A percentile compares a stretch with the other conserved stretches of the same genome.
Conservation (phyloP, 2,888 invertebrate species). For the Argynnis bischoffii region DNA sequence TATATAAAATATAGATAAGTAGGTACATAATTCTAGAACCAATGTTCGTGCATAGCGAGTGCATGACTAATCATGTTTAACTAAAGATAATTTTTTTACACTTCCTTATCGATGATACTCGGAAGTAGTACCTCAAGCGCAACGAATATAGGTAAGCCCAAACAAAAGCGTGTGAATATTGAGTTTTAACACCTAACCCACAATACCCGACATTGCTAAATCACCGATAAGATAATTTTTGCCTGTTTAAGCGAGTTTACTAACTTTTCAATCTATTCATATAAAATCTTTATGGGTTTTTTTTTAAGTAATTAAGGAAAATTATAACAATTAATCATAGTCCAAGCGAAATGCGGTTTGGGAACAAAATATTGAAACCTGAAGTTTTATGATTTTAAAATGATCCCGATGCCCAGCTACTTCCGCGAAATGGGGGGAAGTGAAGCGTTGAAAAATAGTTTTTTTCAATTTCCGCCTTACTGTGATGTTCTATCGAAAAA, state of each 20-base stretch:
- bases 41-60: conserved; percentile 38
- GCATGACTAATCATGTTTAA: conserved; percentile 43
- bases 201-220: conserved; percentile 52
- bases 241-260: conserved; percentile 31
- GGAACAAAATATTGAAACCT: too few relatives aligned
- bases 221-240: conserved; percentile 43
- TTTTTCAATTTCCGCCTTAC: too few relatives aligned
- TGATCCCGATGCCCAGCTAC: too few relatives aligned
- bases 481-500: too few relatives aligned
- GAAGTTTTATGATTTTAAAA: too few relatives aligned
- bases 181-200: conserved; percentile 49
- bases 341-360: too few relatives aligned
- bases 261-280: neutral
- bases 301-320: too few relatives aligned
- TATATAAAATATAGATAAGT: too few relatives aligned
- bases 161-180: conserved; percentile 61
- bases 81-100: conserved; percentile 54
- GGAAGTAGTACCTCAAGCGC: conserved; percentile 50
- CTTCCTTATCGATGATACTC: conserved; percentile 64
- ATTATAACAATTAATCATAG: too few relatives aligned
- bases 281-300: too few relatives aligned
- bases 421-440: too few relatives aligned
- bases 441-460: too few relatives aligned
- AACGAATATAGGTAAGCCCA: conserved; percentile 47
- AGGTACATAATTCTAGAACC: neutral